Base-by-base conservation (phyloP, 2,797 vertebrate species). In the Lepus townsendii region DNA sequence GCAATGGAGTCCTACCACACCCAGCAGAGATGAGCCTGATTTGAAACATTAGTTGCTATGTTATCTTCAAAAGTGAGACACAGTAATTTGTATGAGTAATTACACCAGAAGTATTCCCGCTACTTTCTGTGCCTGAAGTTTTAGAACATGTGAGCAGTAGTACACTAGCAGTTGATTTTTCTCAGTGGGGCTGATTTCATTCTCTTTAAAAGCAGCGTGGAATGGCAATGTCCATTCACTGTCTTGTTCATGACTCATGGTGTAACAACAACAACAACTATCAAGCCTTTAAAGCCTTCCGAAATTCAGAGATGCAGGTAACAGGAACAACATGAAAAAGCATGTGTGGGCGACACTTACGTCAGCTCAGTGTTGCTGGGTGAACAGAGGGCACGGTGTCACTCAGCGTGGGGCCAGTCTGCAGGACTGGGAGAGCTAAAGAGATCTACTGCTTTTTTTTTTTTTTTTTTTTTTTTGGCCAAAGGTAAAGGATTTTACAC, bases 281-380 rank as follows among this genome's bases (percentile, higher is more conserved):
- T 16, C 72, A 87, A 83, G 60, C 1, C 54, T 63, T 92, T 7
- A 88, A 35, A 87, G 50, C 4, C 54, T 19, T 66, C 71, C n/a
- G 88, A 88, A 75, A 66, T 69, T 84, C 83, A 85, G 54, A 95
- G 50, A 93, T 27, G 3, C 20, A 79, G 24, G 54, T 66, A 60
- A 38, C 75, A 57, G 22, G n/a, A 84, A 79, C 7, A 76, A 13
- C 32, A 52, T 12, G 20, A 62, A 57, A 79, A 94, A 79, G 42
- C 17, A 73, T 10, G 54, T 19, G 14, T 30, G 54, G 30, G 65
- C 47, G 78, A 17, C 60, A 68, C 50, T 4, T 52, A 54, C 68
- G 26, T 52, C n/a, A 66, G 62, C 1, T 52, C 35, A 62, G 14
- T 54, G 30, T 35, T 79, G 32, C 10, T 54, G 38, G n/a, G 14